Evolutionary conservation across 2,113 vertebrate genomes (phyloP), one percentile per base, ranked within the genome.

Genomic region (Cebus imitator): DNA sequence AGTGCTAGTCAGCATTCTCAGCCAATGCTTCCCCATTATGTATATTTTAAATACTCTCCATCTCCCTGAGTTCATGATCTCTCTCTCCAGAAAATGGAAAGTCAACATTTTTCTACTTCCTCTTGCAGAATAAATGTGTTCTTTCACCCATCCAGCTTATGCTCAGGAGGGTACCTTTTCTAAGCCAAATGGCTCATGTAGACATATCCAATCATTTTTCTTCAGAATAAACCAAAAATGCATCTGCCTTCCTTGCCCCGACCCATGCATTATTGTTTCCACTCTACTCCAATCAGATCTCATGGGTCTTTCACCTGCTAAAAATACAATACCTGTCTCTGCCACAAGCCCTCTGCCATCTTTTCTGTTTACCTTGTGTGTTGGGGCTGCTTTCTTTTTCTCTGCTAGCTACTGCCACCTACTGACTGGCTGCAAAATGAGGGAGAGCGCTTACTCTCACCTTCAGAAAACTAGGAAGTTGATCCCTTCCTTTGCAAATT

Each of bases 31-130:
- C n/a, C 25, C 43, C 21, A 32, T 37, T 21, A 61, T 6, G 9
- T 78, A 32, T 32, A 10, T 18, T 32, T 40, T 50, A 32, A 64
- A 11, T 30, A 4, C 5, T 40, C 5, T 66, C 3, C n/a, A 0
- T 17, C 30, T 0, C 9, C 27, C 20, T 27, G 14, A 45, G 21
- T 14, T 35, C 6, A 18, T 50, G 14, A 8, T 1, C 18, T 11
- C 68, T 93, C n/a, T 73, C 27, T 84, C 20, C 25, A 57, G 61
- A 68, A 68, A 68, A 30, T 17, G 50, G 21, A 84, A 50, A 58
- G 70, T 94, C 40, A 20, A 1, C 8, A 13, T 40, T 57, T 30
- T 91, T 79, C 35, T 52, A 23, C 40, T 90, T 66, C 55, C 17
- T 75, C 91, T n/a, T 66, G 30, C 30, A 55, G 23, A 94, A 35